These are phyloP conservation scores for Nannoperca obscura DNA, from an alignment of 2,797 vertebrate species.

Conservation along the genomic window DNA sequence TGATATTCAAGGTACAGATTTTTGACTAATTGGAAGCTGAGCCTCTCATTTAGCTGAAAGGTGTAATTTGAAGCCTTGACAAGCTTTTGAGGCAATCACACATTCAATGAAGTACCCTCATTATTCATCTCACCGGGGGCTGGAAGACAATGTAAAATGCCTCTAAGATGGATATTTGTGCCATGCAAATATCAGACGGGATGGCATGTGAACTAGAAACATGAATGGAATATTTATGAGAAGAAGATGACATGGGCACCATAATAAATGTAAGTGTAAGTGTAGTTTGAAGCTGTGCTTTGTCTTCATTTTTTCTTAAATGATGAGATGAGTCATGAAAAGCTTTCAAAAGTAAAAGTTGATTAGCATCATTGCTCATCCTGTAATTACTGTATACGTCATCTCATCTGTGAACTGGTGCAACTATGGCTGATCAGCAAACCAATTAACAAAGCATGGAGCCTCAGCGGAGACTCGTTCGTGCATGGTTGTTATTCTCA, in stretches of 20 bases:
- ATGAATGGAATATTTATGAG: slow-evolving; percentile 26
- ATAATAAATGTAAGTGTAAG: background rate
- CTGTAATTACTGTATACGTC: background rate
- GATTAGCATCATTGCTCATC: background rate
- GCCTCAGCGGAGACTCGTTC: too few relatives aligned
- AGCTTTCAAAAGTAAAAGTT: background rate
- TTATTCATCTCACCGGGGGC: slow-evolving; percentile 1
- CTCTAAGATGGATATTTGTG: slow-evolving; percentile 32
- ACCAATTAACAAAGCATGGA: too few relatives aligned
- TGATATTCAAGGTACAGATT: background rate
- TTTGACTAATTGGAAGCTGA: background rate
- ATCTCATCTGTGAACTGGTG: too few relatives aligned
- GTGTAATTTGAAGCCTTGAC: slow-evolving; percentile 14
- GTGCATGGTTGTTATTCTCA: too few relatives aligned
- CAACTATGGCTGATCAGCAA: too few relatives aligned
- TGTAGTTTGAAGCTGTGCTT: background rate
- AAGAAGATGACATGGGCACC: slow-evolving; percentile 1
- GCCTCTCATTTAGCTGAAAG: slow-evolving; percentile 3
- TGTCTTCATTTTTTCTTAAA: too few relatives aligned
- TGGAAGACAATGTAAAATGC: background rate
- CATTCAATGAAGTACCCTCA: slow-evolving; percentile 6
- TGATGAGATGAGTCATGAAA: background rate
- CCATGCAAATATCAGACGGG: slow-evolving; percentile 3
- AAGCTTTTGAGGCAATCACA: slow-evolving; percentile 20
- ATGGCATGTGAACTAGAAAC: background rate